Evolutionary conservation across 2,888 invertebrate genomes (phyloP), one percentile per base, ranked within the genome.

Genomic region (Entomobrya multifasciata): DNA sequence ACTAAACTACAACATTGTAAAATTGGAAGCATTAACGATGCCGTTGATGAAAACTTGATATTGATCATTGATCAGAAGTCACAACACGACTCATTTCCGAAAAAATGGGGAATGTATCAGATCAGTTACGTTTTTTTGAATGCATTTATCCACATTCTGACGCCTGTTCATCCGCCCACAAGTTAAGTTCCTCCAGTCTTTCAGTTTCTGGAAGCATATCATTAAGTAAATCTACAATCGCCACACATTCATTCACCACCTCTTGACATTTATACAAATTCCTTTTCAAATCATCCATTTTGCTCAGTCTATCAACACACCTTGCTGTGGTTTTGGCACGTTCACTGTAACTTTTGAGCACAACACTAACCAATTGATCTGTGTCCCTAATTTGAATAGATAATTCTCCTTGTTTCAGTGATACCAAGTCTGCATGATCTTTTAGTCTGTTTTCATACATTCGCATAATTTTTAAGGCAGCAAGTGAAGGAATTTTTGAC

Each of bases 181-280:
- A 55, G 0, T 55, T 2, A 11, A 76, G 55, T 11, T 30, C 55
- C 92, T 97, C 97, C 44, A 98, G 93, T 20, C 96, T 94, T 90
- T 97, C 96, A n/a, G 96, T 95, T 67, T 95, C 94, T 27, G 97
- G 97, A 55, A 98, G 93, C 89, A 96, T 93, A 91, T 95, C 95
- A 92, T 98, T 98, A 55, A 98, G 93, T 15, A 95, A 95, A 92
- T 97, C 97, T 92, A 97, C 94, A 74, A 96, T 96, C 92, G 96
- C 96, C 0, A 98, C 92, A 0, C 96, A 96, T 93, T 97, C 96
- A 92, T 96, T 96, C 22, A 98, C 93, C 78, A 96, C 93, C 79
- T 95, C 95, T 92, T 97, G 96, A 92, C 97, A 97, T 41, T 96
- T 94, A 41, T 95, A 95, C 76, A 98, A 92, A 91, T 97, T 96